These are phyloP conservation scores for Aphelenchoides fujianensis DNA, from an alignment of 1,140 invertebrate genomes.

Conservation along the genomic window DNA sequence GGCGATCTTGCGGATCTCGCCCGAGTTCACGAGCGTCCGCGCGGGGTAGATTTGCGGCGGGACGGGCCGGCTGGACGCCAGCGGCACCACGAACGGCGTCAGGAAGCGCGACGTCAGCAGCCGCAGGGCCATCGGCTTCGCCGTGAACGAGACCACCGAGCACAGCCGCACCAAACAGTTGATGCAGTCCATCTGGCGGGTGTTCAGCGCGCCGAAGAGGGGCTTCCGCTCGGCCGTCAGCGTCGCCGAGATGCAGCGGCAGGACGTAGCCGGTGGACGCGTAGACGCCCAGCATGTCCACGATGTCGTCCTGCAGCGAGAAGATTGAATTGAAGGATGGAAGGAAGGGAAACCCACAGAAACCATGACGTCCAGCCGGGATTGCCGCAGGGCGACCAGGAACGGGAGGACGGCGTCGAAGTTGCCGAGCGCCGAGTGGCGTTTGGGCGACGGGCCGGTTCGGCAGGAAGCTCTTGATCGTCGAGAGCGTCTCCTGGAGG, in stretches of 20 bases:
- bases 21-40: neutral
- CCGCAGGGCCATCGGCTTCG: slow-evolving; percentile 34
- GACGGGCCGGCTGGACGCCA: slow-evolving; percentile 7
- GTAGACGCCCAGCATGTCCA: slow-evolving; percentile 37
- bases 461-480: slow-evolving; percentile 9
- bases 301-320: slow-evolving; percentile 8
- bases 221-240: slow-evolving; percentile 57
- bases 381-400: slow-evolving; percentile 10
- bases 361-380: slow-evolving; percentile 7
- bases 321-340: neutral
- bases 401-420: slow-evolving; percentile 30
- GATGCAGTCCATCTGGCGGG: slow-evolving; percentile 56
- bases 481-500: slow-evolving; percentile 14
- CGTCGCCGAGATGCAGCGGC: slow-evolving; percentile 42
- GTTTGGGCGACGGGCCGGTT: neutral
- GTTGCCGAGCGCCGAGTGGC: neutral
- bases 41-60: slow-evolving; percentile 24
- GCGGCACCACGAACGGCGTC: slow-evolving; percentile 35
- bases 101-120: slow-evolving; percentile 34
- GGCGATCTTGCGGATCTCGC: slow-evolving; percentile 1
- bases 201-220: slow-evolving; percentile 60
- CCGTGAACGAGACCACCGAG: slow-evolving; percentile 49
- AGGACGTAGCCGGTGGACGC: slow-evolving; percentile 52
- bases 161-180: slow-evolving; percentile 45
- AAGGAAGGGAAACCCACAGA: slow-evolving; percentile 3